Conservation (phyloP, 2,113 vertebrate genomes). For the Ifrita kowaldi region DNA sequence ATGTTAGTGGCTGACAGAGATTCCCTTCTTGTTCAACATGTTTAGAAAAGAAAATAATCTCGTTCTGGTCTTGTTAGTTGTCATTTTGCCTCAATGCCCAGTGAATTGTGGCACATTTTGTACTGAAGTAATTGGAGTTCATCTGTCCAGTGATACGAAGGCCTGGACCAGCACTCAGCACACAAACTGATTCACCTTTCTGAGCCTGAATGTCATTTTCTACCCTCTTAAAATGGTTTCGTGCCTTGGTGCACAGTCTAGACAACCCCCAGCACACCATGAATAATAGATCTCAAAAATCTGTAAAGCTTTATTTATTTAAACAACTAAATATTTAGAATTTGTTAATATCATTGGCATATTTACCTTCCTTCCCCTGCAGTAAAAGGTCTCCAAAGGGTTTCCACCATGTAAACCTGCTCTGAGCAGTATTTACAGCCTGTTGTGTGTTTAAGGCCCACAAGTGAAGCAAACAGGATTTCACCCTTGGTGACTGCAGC, state of each 20-base stretch:
- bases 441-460: neutral
- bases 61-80: neutral
- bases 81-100: neutral
- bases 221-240: neutral
- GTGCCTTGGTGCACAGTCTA: neutral
- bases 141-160: accelerated
- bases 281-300: constrained; percentile 14
- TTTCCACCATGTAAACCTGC: neutral
- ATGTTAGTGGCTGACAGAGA: neutral
- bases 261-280: neutral
- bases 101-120: neutral
- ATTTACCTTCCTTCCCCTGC: neutral
- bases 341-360: neutral
- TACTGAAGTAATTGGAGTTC: neutral
- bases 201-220: neutral
- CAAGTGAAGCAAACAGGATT: neutral
- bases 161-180: neutral
- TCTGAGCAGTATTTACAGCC: neutral
- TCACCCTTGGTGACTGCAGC: neutral
- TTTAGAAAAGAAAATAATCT: neutral
- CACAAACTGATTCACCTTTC: neutral
- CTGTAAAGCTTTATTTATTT: constrained; percentile 30
- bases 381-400: neutral
- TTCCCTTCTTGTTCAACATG: neutral
- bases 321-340: constrained; percentile 38